Base-by-base conservation (phyloP, 2,797 vertebrate genomes). In the Spea hammondii region DNA sequence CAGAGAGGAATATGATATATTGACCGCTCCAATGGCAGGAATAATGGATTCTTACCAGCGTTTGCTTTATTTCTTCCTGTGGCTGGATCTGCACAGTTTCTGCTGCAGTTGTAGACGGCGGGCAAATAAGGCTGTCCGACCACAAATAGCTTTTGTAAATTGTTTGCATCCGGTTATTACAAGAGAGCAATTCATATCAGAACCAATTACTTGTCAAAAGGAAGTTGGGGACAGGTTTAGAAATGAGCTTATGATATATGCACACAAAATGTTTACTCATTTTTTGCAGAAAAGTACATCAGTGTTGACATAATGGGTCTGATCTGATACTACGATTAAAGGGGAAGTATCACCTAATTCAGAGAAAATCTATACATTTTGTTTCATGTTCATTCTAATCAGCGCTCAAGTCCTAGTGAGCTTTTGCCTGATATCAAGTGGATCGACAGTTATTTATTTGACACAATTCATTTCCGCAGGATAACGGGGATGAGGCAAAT, bases 81-180 rank as follows among this genome's bases (percentile, higher is more conserved):
- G 49, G 49, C 48, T 69, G 67, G 49, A n/a, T 17, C 49, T 53
- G 48, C 10, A 49, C 65, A n/a, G 4, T 46, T 49, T 48, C 64
- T 14, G 17, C 13, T 17, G 54, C 69, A 70, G 13, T 62, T 75
- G 79, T 9, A 74, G 51, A 50, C 69, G 17, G 65, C 10, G 77
- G 84, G 54, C 4, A 79, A 79, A 70, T 83, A 85, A 59, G 73
- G 73, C 74, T 0, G 32, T 65, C 14, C 77, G 70, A 70, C 8
- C 77, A 51, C 17, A 84, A 70, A 78, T 1, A 53, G 4, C 10
- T 73, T 85, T 47, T 68, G 46, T 45, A 83, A 83, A 50, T 5
- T 9, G 65, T 78, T 12, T 74, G 4, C 12, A 78, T 50, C 11
- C 71, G 70, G 11, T 44, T 65, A 67, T 51, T 69, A 57, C 10